Base-by-base conservation (phyloP, 2,797 vertebrate species). In the Thalassophryne amazonica region DNA sequence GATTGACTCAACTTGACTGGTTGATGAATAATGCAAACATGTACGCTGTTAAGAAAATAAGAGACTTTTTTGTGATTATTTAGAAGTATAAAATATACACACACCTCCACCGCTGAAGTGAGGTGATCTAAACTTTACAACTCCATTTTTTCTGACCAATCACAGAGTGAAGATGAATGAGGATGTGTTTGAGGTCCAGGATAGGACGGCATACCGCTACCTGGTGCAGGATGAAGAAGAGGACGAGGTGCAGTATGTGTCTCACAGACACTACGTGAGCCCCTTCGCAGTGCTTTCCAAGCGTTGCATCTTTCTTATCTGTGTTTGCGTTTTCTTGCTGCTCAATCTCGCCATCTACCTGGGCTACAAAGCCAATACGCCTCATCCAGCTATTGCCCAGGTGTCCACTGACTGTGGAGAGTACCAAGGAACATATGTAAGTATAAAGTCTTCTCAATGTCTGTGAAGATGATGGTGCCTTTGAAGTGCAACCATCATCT, bases 161-260 rank as follows among this genome's bases (percentile, higher is more conserved):
- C 14, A 13, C 53, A 86, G 72, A 67, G 38, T 14, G 29, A 86
- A 71, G 71, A 91, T 89, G 88, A 79, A 56, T 50, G 89, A 91
- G 23, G 88, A 87, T 6, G 76, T 48, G 0, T 92, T 83, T 11
- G 86, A 89, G 64, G 84, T 88, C 51, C 65, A 79, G 0, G 86
- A 74, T 32, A 74, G 87, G 73, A 74, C 58, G 0, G 91, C 93
- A 84, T 91, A 90, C 71, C 89, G 85, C 2, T 91, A 91, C 61
- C 83, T 93, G 66, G 92, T 92, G 10, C 89, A 91, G 62, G 87
- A 88, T 3, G 90, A 91, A n/a, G 85, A 70, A 0, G 87, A 89
- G 24, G 81, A 82, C 23, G 81, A 87, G 48, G 65, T 84, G 33
- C 88, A 73, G 46, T 89, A 86, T 3, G 83, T 71, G 2, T 79